These are phyloP conservation scores for Teleogryllus oceanicus DNA, from an alignment of 2,888 invertebrate species.

Conservation along the genomic window DNA sequence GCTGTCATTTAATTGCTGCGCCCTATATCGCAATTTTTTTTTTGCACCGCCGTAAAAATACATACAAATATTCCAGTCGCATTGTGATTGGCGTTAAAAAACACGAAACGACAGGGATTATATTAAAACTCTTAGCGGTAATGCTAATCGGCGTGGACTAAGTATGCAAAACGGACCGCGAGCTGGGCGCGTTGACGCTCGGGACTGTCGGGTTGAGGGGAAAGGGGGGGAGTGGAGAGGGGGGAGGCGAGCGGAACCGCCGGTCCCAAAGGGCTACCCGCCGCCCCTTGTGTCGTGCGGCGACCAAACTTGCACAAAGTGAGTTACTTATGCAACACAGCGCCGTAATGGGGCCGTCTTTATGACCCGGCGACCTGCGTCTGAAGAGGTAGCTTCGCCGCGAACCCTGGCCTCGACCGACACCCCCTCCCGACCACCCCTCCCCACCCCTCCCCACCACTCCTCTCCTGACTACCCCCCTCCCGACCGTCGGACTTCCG, in stretches of 20 bases:
- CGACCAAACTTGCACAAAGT: constrained; percentile 18
- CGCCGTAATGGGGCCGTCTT: constrained; percentile 9
- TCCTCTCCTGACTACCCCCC: neutral
- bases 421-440: neutral
- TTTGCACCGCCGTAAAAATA: neutral
- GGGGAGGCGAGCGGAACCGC: neutral
- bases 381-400: neutral
- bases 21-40: neutral
- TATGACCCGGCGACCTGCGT: neutral
- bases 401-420: neutral
- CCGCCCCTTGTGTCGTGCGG: constrained; percentile 6
- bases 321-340: constrained; percentile 18
- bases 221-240: neutral
- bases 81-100: constrained; percentile 11
- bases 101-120: constrained; percentile 3
- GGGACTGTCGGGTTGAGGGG: constrained; percentile 19
- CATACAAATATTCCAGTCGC: constrained; percentile 1
- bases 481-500: too few relatives aligned
- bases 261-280: neutral
- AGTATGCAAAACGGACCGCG: constrained; percentile 11
- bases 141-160: neutral
- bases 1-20: neutral
- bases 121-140: constrained; percentile 5
- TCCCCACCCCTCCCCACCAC: neutral
- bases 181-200: neutral